phyloP scores from a whole-genome alignment of 2,113 vertebrate species.

The Leptosomus discolor region DNA sequence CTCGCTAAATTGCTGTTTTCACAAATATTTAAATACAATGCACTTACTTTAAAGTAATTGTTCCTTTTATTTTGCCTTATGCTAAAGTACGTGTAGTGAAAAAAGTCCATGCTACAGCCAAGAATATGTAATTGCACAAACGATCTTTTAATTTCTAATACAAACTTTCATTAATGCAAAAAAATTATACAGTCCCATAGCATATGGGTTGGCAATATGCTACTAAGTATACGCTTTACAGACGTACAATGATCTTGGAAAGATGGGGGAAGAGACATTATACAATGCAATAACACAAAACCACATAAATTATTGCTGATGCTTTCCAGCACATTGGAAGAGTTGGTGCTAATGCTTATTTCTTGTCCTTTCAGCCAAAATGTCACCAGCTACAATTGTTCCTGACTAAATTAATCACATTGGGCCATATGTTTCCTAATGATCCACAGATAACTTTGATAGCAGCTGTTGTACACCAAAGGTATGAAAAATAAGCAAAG shows the following conservation, averaged over 20 bases:
- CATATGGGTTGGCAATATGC: not conserved
- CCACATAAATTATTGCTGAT: not conserved
- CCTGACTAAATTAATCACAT: slow-evolving; percentile 28
- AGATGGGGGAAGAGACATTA: not conserved
- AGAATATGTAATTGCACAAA: not conserved
- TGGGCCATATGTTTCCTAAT: slow-evolving; percentile 26
- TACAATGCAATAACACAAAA: not conserved
- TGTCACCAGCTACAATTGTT: not conserved
- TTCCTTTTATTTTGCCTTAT: not conserved
- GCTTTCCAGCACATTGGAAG: not conserved
- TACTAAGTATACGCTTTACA: not conserved
- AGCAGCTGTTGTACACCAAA: slow-evolving; percentile 11
- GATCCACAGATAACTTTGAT: not conserved
- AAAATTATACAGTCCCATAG: not conserved
- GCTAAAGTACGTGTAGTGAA: not conserved
- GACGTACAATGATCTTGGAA: not conserved
- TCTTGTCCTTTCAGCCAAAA: not conserved
- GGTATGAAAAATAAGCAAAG: slow-evolving; percentile 23
- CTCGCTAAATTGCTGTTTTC: not conserved
- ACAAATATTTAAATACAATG: not conserved
- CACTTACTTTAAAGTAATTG: not conserved
- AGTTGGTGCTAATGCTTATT: not conserved
- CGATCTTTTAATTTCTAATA: not conserved
- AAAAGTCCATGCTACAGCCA: not conserved
- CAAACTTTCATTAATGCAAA: not conserved